phyloP scores from a whole-genome alignment of 2,113 vertebrate species.

The Pteropus alecto region DNA sequence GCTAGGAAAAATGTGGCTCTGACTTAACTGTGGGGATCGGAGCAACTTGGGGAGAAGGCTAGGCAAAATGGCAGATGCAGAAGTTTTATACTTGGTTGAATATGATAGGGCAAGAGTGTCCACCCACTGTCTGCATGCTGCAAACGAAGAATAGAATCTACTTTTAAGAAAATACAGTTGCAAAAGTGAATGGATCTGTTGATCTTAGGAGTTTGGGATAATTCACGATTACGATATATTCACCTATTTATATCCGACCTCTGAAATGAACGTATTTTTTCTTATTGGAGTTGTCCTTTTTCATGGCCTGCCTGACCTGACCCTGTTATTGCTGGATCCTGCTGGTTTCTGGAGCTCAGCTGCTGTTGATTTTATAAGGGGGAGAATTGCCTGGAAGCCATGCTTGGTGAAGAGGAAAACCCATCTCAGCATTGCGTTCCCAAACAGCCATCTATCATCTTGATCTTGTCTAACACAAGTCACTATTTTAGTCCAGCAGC shows the following conservation, averaged over 20 bases:
- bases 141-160: neutral
- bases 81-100: constrained; percentile 1
- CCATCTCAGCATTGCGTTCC: constrained; percentile 57
- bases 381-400: constrained; percentile 63
- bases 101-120: neutral
- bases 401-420: constrained; percentile 72
- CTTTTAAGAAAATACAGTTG: constrained; percentile 50
- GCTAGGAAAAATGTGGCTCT: constrained; percentile 73
- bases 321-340: constrained; percentile 57
- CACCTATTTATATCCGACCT: neutral
- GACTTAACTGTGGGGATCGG: constrained; percentile 50
- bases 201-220: neutral
- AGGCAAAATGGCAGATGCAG: constrained; percentile 64
- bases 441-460: constrained; percentile 69
- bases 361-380: constrained; percentile 68
- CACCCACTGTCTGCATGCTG: neutral
- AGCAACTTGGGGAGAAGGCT: constrained; percentile 30
- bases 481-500: constrained; percentile 57
- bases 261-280: constrained; percentile 32
- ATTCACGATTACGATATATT: neutral
- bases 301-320: constrained; percentile 4
- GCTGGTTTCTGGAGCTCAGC: constrained; percentile 55
- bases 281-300: neutral
- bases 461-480: constrained; percentile 67
- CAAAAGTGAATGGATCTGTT: neutral